A percentile compares a stretch with the other conserved stretches of the same genome.
Evolutionary conservation across 2,888 invertebrate genomes (phyloP).

Genomic region (Aphidius colemani): DNA sequence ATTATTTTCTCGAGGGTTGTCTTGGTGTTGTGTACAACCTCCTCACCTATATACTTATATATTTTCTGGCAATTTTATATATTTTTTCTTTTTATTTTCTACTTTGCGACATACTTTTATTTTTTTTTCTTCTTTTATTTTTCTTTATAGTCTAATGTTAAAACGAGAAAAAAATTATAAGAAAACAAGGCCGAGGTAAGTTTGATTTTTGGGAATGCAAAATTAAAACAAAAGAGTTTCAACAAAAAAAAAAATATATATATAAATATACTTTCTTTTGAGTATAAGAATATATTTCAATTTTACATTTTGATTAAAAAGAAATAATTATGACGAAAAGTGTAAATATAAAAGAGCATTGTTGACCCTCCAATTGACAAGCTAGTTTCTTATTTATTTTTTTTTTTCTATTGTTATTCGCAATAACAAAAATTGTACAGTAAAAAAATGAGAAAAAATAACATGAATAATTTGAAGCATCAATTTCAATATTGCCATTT

Average conservation of each 20-base stretch:
- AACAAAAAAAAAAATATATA: too few relatives aligned
- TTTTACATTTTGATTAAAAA: conserved; percentile 27
- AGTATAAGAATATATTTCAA: background rate
- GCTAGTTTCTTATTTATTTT: conserved; percentile 11
- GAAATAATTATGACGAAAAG: conserved; percentile 21
- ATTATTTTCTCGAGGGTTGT: conserved; percentile 47
- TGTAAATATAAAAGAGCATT: conserved; percentile 27
- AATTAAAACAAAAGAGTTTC: background rate
- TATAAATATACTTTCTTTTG: background rate
- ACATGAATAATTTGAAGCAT: background rate
- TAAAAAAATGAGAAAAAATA: background rate
- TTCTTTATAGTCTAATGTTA: background rate
- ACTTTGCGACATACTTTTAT: conserved; percentile 6
- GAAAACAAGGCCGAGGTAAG: conserved; percentile 14
- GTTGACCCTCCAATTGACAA: conserved; percentile 25
- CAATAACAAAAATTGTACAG: background rate
- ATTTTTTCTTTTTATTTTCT: conserved; percentile 6
- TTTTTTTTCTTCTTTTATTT: background rate
- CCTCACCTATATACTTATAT: background rate
- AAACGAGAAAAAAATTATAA: background rate
- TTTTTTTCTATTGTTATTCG: background rate
- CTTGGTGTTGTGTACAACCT: conserved; percentile 18
- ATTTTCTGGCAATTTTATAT: background rate
- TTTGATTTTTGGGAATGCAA: conserved; percentile 25
- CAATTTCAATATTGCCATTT: conserved; percentile 15